phyloP scores from a whole-genome alignment of 2,113 vertebrate species.

The Clarias magur region DNA sequence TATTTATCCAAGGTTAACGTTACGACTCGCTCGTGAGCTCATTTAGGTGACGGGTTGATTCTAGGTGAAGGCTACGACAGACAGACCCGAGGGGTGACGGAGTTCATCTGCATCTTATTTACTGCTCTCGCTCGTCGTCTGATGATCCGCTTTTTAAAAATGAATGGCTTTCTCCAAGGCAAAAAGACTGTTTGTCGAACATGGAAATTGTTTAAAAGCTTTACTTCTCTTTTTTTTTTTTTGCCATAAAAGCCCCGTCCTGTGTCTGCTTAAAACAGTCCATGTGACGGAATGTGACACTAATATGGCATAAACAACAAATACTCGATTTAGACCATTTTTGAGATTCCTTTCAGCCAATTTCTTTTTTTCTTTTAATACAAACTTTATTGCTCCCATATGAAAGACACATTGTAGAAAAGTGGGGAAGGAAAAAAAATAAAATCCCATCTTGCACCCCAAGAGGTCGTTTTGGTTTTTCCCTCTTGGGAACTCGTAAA shows the following conservation, averaged over 20 bases:
- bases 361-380: not conserved
- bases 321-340: not conserved
- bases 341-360: not conserved
- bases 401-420: too few species aligned
- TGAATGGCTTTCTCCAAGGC: not conserved
- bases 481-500: not conserved
- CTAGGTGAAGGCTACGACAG: not conserved
- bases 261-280: not conserved
- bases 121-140: not conserved
- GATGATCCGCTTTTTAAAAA: not conserved
- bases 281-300: not conserved
- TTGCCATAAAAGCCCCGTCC: not conserved
- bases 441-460: too few species aligned
- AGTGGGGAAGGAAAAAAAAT: too few species aligned
- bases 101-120: slow-evolving; percentile 13
- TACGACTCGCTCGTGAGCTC: not conserved
- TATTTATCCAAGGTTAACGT: not conserved
- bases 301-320: not conserved
- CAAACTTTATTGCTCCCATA: not conserved
- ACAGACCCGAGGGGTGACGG: not conserved
- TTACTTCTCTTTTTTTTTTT: not conserved
- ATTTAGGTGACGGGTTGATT: not conserved
- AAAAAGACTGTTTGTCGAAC: not conserved
- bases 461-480: not conserved
- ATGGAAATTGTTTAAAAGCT: not conserved